These are phyloP conservation scores for Mesaphorura yosii DNA, from an alignment of 1,140 invertebrate genomes.

Conservation along the genomic window DNA sequence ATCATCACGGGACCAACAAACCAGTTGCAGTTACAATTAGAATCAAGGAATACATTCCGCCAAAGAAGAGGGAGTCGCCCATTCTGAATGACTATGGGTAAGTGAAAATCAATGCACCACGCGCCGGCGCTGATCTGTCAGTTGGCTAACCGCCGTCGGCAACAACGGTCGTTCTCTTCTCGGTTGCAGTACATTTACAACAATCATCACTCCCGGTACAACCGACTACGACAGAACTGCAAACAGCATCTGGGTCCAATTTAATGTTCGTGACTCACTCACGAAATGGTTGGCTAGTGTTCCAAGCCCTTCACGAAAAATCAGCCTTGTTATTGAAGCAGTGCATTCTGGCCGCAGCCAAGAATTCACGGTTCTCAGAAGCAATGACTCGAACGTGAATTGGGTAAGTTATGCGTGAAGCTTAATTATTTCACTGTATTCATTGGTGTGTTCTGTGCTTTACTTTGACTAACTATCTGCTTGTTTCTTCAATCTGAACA, in stretches of 20 bases:
- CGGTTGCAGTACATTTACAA: conserved; percentile 11
- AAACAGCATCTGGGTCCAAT: conserved; percentile 22
- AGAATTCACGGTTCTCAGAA: conserved; percentile 14
- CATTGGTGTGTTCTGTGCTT: too few species aligned
- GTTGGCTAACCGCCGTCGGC: too few species aligned
- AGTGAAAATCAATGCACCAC: too few species aligned
- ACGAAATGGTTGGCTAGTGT: conserved; percentile 22
- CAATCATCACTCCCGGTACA: background rate
- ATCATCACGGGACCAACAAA: conserved; percentile 8
- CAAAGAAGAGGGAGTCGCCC: conserved; percentile 25
- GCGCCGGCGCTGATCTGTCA: too few species aligned
- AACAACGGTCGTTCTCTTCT: too few species aligned
- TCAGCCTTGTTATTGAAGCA: conserved; percentile 28
- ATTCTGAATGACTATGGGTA: conserved; percentile 25
- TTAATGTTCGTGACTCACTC: conserved; percentile 21
- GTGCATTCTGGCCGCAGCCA: conserved; percentile 9
- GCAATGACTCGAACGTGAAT: conserved; percentile 19
- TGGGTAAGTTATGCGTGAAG: conserved; percentile 19
- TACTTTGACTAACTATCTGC: too few species aligned
- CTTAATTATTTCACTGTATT: too few species aligned
- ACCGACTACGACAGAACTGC: too few species aligned
- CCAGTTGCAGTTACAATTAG: conserved; percentile 13
- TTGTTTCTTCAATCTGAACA: too few species aligned
- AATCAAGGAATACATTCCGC: conserved; percentile 20
- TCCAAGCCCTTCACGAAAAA: conserved; percentile 19